These are phyloP conservation scores for Lophius piscatorius DNA, from an alignment of 2,113 vertebrate species.

Conservation along the genomic window DNA sequence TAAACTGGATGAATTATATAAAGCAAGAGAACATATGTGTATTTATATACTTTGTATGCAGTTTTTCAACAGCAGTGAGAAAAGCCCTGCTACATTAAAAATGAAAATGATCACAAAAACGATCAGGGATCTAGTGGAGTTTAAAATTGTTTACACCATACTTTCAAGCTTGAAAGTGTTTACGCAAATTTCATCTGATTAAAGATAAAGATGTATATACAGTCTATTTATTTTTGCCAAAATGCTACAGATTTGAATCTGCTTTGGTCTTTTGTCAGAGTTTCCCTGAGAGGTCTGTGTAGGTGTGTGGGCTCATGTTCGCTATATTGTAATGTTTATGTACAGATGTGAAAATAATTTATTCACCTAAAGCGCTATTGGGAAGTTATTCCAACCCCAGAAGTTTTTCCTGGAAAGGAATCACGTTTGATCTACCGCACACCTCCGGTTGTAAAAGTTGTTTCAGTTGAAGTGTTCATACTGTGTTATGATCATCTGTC, in stretches of 20 bases:
- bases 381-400: background rate
- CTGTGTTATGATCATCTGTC: constrained; percentile 38
- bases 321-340: constrained; percentile 56
- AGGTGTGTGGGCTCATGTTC: constrained; percentile 61
- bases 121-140: constrained; percentile 26
- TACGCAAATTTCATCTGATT: constrained; percentile 21
- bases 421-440: constrained; percentile 45
- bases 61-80: background rate
- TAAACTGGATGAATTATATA: background rate
- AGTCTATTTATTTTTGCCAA: constrained; percentile 18
- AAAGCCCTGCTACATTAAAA: constrained; percentile 10
- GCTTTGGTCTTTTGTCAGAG: constrained; percentile 70
- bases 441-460: constrained; percentile 21
- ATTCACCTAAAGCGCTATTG: constrained; percentile 48
- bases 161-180: constrained; percentile 18
- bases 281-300: constrained; percentile 65
- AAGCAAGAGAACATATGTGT: background rate
- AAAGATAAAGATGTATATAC: constrained; percentile 3
- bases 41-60: constrained; percentile 29
- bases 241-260: constrained; percentile 10
- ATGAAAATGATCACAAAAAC: constrained; percentile 1
- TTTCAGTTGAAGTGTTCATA: constrained; percentile 35
- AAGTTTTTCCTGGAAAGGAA: constrained; percentile 34
- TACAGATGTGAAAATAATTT: constrained; percentile 59
- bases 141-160: constrained; percentile 24